These are phyloP conservation scores for Leptinotarsa undecemlineata DNA, from an alignment of 1,140 invertebrate species.

Conservation along the genomic window DNA sequence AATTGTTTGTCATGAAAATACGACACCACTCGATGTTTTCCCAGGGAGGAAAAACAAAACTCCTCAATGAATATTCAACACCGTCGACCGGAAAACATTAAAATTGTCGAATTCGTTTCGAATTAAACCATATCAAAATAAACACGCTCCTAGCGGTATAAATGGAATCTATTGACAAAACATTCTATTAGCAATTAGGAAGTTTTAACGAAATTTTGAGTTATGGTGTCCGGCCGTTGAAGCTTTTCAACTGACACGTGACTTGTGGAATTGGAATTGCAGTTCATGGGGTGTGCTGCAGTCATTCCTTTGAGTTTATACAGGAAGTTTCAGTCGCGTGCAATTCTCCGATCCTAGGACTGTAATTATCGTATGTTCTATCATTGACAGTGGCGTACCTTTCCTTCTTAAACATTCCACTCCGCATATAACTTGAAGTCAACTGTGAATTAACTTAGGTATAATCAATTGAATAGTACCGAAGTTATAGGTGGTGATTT, in stretches of 20 bases:
- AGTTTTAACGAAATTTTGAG: constrained; percentile 41
- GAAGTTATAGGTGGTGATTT: no score
- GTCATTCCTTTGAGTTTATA: constrained; percentile 26
- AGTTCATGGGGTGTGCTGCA: constrained; percentile 22
- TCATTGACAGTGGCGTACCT: not conserved
- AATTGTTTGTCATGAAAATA: no score
- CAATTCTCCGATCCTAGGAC: not conserved
- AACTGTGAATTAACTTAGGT: not conserved
- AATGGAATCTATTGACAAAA: constrained; percentile 39
- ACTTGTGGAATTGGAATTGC: constrained; percentile 37
- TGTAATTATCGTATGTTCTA: not conserved
- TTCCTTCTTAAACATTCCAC: not conserved
- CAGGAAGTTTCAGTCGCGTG: constrained; percentile 39
- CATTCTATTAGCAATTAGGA: constrained; percentile 40
- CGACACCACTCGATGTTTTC: no score
- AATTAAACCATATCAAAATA: constrained; percentile 23
- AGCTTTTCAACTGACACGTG: constrained; percentile 37
- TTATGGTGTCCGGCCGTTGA: constrained; percentile 37
- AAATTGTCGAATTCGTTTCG: constrained; percentile 26
- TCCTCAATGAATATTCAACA: constrained; percentile 7
- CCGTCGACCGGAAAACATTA: constrained; percentile 4
- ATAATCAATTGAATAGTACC: no score
- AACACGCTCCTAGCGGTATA: constrained; percentile 17
- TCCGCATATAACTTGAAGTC: no score
- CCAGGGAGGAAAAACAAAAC: not conserved